These are phyloP conservation scores for Chionodraco myersi DNA, from an alignment of 2,113 vertebrate genomes.

Conservation along the genomic window DNA sequence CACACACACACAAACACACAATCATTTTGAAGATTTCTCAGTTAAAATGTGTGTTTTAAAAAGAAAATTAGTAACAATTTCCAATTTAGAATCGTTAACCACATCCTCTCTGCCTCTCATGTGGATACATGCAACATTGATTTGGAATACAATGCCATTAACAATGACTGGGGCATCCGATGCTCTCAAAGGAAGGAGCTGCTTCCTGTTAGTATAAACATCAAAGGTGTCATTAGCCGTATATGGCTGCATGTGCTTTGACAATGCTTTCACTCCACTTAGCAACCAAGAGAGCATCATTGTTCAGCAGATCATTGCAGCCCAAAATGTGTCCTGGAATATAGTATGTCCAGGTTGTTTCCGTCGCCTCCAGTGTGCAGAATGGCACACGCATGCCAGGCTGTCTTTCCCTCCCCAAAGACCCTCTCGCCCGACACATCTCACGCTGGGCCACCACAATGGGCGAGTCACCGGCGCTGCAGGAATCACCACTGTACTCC, in stretches of 20 bases:
- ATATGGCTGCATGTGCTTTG: neutral
- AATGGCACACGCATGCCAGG: slow-evolving; percentile 56
- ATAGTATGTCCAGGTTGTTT: slow-evolving; percentile 19
- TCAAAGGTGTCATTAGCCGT: slow-evolving; percentile 4
- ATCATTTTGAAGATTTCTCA: neutral
- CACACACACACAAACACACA: too few species aligned
- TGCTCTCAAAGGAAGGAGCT: neutral
- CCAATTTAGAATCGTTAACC: neutral
- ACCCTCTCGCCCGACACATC: slow-evolving; percentile 72
- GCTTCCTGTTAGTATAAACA: slow-evolving; percentile 9
- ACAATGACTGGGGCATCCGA: neutral
- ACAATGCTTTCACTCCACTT: slow-evolving; percentile 7
- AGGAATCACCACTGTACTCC: slow-evolving; percentile 81
- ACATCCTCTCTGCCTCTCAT: neutral
- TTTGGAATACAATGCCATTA: neutral
- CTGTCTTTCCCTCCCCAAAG: slow-evolving; percentile 42
- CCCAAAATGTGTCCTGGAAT: slow-evolving; percentile 4
- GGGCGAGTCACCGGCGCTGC: slow-evolving; percentile 67
- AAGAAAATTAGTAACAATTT: neutral
- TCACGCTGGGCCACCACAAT: slow-evolving; percentile 78
- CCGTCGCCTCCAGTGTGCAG: slow-evolving; percentile 11
- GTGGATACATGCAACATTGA: neutral
- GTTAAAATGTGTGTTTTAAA: neutral
- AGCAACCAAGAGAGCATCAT: neutral
- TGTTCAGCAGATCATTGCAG: neutral